Evolutionary conservation across 2,797 vertebrate species (phyloP).

Genomic region (Triplophysa yarkandensis): DNA sequence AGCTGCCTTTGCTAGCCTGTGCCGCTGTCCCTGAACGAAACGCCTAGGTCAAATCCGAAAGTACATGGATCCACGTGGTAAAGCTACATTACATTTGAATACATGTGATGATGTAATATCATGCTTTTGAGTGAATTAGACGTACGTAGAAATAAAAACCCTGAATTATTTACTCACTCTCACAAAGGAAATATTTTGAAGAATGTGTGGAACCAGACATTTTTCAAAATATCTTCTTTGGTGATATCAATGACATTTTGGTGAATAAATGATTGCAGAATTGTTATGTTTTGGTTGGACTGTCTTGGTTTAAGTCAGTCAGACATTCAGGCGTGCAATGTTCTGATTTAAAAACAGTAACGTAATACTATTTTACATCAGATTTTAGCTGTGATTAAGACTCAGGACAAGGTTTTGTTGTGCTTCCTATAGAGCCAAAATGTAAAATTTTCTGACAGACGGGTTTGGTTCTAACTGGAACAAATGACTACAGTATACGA

Average conservation of each 20-base stretch:
- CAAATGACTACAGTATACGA: slow-evolving; percentile 29
- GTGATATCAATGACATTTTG: too few species aligned
- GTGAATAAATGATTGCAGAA: too few species aligned
- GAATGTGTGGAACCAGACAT: too few species aligned
- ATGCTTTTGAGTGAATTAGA: not conserved
- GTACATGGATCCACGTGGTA: not conserved
- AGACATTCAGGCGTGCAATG: too few species aligned
- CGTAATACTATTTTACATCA: too few species aligned
- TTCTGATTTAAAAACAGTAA: too few species aligned
- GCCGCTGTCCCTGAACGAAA: not conserved
- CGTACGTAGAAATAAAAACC: not conserved
- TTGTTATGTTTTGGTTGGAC: not conserved
- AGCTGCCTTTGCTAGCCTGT: slow-evolving; percentile 55
- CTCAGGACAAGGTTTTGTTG: not conserved
- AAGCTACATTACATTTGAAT: slow-evolving; percentile 3
- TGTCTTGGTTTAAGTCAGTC: not conserved
- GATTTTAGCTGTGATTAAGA: too few species aligned
- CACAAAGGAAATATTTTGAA: too few species aligned
- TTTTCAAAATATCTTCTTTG: too few species aligned
- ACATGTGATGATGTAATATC: not conserved
- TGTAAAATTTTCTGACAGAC: too few species aligned
- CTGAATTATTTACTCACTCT: too few species aligned
- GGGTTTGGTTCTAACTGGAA: not conserved
- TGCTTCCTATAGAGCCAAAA: slow-evolving; percentile 1
- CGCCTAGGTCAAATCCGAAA: slow-evolving; percentile 3